Conservation (phyloP, 2,113 vertebrate species). For the Callopanchax toddi region DNA sequence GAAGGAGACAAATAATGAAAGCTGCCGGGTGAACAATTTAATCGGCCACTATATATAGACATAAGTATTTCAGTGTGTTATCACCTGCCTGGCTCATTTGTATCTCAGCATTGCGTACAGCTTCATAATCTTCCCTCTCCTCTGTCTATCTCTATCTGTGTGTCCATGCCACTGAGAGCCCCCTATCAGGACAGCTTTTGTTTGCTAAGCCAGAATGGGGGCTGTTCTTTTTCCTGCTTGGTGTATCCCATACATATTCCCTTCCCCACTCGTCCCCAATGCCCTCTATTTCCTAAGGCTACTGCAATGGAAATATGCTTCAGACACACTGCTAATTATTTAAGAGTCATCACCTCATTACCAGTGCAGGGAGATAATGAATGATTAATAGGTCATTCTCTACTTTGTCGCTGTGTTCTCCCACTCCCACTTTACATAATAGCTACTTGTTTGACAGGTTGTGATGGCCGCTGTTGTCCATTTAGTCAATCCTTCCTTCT, state of each 20-base stretch:
- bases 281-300: conserved; percentile 70
- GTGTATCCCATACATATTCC: conserved; percentile 67
- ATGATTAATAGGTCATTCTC: conserved; percentile 81
- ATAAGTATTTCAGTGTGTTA: conserved; percentile 56
- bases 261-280: conserved; percentile 59
- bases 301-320: conserved; percentile 77
- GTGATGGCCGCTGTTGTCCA: conserved; percentile 47
- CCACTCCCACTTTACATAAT: conserved; percentile 40
- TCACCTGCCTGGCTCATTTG: conserved; percentile 48
- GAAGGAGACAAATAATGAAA: conserved; percentile 61
- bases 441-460: conserved; percentile 63
- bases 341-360: conserved; percentile 81
- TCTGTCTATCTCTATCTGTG: conserved; percentile 30
- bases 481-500: conserved; percentile 15
- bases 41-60: conserved; percentile 58
- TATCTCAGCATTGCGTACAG: conserved; percentile 25
- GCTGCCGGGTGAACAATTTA: conserved; percentile 64
- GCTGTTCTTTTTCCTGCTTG: conserved; percentile 47
- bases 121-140: conserved; percentile 44
- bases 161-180: conserved; percentile 42
- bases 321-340: conserved; percentile 81
- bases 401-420: conserved; percentile 52
- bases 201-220: conserved; percentile 66
- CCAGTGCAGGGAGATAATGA: conserved; percentile 77
- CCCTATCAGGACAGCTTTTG: conserved; percentile 58